Percentiles rank a stretch among this genome's conserved stretches.
Evolutionary conservation across 2,888 invertebrate genomes (phyloP).

Genomic region (Spisula solida): DNA sequence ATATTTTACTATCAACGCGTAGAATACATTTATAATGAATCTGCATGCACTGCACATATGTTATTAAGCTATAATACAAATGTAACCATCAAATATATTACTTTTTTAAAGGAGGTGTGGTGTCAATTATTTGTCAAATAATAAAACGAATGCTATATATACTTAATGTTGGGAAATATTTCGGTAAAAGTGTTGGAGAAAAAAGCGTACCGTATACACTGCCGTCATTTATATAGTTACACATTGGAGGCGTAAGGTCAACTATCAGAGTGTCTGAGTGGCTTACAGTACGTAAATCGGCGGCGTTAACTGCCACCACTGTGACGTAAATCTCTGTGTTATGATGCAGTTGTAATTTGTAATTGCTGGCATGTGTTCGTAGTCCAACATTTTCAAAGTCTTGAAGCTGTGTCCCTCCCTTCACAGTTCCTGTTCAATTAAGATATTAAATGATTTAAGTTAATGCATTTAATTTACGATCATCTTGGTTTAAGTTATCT

Average conservation of each 20-base stretch:
- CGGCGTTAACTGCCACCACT: slow-evolving; percentile 75
- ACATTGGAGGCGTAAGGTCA: slow-evolving; percentile 75
- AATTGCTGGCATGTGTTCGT: slow-evolving; percentile 66
- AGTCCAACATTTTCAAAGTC: slow-evolving; percentile 69
- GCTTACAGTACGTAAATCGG: slow-evolving; percentile 68
- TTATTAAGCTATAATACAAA: no score
- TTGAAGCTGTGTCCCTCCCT: slow-evolving; percentile 72
- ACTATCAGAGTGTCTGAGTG: slow-evolving; percentile 68
- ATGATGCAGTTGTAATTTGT: slow-evolving; percentile 67
- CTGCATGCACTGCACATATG: no score
- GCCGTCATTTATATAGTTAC: slow-evolving; percentile 71
- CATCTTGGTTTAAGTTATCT: no score
- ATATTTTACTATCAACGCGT: no score
- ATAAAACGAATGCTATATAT: not conserved
- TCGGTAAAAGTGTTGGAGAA: no score
- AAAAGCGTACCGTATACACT: slow-evolving; percentile 31
- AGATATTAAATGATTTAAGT: no score
- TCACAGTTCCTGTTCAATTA: slow-evolving; percentile 62
- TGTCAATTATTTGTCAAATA: not conserved
- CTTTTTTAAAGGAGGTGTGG: no score
- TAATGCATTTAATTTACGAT: no score
- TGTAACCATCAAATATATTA: no score
- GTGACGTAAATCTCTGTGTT: slow-evolving; percentile 71
- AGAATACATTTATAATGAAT: no score
- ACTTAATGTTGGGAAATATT: no score